Evolutionary conservation across 2,888 invertebrate genomes (phyloP).

Genomic region (Noctua comes): DNA sequence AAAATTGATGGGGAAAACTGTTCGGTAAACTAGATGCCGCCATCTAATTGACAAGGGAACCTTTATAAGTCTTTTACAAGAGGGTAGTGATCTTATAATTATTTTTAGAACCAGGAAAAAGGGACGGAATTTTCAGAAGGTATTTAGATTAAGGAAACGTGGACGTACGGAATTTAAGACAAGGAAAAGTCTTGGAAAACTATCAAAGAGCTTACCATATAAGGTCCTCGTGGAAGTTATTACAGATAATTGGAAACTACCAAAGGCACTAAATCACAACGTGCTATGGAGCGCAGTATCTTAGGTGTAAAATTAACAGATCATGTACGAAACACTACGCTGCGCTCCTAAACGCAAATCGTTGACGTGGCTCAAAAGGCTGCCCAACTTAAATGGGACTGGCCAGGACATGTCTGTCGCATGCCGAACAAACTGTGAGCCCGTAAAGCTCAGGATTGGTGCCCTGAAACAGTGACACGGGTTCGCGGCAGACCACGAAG

Average conservation of each 20-base stretch:
- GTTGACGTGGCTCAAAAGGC: too few species aligned
- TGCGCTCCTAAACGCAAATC: too few species aligned
- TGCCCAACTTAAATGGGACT: too few species aligned
- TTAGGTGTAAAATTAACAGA: too few species aligned
- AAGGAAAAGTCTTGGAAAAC: slow-evolving; percentile 9
- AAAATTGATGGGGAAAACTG: slow-evolving; percentile 58
- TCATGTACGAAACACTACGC: too few species aligned
- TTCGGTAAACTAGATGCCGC: slow-evolving; percentile 46
- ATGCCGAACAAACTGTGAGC: too few species aligned
- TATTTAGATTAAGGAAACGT: background rate
- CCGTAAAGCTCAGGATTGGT: too few species aligned
- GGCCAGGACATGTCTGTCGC: too few species aligned
- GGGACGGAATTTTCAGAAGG: background rate
- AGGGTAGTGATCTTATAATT: slow-evolving; percentile 31
- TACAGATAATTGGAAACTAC: background rate
- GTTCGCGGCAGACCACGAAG: too few species aligned
- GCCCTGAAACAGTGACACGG: too few species aligned
- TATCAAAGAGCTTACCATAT: background rate
- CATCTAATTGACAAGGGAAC: slow-evolving; percentile 61
- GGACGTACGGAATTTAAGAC: background rate
- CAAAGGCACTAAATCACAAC: background rate
- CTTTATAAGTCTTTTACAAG: slow-evolving; percentile 39
- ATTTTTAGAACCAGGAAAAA: background rate
- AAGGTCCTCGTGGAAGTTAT: background rate
- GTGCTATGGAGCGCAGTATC: too few species aligned